These are phyloP conservation scores for Dryobates pubescens DNA, from an alignment of 2,797 vertebrate species.

Conservation along the genomic window DNA sequence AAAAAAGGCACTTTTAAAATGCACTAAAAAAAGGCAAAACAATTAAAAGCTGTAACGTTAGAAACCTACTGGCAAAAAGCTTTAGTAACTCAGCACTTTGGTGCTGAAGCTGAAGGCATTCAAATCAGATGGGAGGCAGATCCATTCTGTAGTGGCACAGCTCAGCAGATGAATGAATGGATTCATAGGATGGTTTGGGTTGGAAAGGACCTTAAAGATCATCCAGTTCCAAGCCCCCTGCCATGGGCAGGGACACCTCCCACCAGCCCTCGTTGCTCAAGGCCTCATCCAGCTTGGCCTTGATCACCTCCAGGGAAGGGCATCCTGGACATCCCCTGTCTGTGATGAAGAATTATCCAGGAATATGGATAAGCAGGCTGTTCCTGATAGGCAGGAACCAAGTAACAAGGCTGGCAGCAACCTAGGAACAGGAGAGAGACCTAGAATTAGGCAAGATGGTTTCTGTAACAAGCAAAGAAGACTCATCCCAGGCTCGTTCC, in stretches of 20 bases:
- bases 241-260: too few species aligned
- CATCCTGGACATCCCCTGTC: background rate
- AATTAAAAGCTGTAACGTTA: background rate
- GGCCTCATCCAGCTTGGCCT: too few species aligned
- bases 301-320: background rate
- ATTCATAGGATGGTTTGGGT: too few species aligned
- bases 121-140: background rate
- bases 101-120: background rate
- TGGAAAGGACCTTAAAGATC: too few species aligned
- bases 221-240: too few species aligned
- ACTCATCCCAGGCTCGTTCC: background rate
- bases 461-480: background rate
- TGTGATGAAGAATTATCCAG: background rate
- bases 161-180: background rate
- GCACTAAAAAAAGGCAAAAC: background rate
- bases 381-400: background rate
- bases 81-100: background rate
- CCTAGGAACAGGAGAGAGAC: background rate
- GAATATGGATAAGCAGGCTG: background rate
- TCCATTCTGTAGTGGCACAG: background rate
- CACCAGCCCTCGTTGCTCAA: too few species aligned
- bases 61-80: background rate
- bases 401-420: background rate
- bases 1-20: background rate
- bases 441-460: background rate